Evolutionary conservation across 1,140 invertebrate species (phyloP).

Genomic region (Hyposmocoma kahamanoa): DNA sequence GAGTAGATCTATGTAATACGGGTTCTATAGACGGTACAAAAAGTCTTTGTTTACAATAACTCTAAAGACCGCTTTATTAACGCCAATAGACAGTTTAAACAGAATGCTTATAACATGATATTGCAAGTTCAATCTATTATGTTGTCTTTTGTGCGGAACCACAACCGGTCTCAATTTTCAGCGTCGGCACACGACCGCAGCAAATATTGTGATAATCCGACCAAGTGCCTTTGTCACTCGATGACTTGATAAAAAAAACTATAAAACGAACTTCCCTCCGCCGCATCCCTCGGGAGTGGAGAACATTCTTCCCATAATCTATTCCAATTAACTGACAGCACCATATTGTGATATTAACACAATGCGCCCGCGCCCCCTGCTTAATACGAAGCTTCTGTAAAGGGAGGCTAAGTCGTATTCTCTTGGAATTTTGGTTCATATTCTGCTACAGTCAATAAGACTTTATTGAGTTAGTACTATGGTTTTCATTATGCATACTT

Average conservation of each 20-base stretch:
- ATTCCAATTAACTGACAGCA: constrained; percentile 73
- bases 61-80: too few relatives aligned
- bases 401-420: constrained; percentile 10
- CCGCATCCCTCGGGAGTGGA: constrained; percentile 49
- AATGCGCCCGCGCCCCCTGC: constrained; percentile 51
- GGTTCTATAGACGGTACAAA: too few relatives aligned
- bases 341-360: constrained; percentile 72
- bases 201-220: constrained; percentile 70
- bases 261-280: constrained; percentile 43
- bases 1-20: too few relatives aligned
- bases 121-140: not conserved
- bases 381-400: constrained; percentile 2
- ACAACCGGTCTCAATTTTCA: constrained; percentile 39
- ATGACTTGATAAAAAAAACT: constrained; percentile 69
- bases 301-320: constrained; percentile 68
- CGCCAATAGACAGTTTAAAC: too few relatives aligned
- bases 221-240: constrained; percentile 52
- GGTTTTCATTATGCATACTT: constrained; percentile 26
- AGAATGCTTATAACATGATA: not conserved
- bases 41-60: too few relatives aligned
- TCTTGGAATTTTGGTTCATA: not conserved
- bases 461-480: constrained; percentile 32
- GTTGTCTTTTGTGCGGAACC: constrained; percentile 19
- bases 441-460: constrained; percentile 34
- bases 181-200: constrained; percentile 42